Percentiles rank a stretch among this genome's conserved stretches.
Evolutionary conservation across 2,888 invertebrate genomes (phyloP).

Genomic region (Tricholauxania praeusta): DNA sequence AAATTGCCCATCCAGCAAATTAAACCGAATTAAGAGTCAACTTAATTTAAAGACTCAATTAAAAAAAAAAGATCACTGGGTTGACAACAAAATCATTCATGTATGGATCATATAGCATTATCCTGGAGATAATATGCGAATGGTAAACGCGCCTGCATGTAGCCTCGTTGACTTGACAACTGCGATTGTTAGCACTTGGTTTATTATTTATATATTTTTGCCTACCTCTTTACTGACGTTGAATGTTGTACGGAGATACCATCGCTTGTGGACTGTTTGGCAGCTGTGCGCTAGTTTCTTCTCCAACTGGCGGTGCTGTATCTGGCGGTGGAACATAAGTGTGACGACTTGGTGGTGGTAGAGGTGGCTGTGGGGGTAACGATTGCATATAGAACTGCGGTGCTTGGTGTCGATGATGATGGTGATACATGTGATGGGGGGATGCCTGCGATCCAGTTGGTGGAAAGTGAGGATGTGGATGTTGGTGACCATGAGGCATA

Average conservation of each 20-base stretch:
- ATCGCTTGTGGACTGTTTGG: conserved; percentile 49
- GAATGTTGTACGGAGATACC: conserved; percentile 52
- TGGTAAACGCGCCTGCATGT: too few species aligned
- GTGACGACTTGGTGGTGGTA: conserved; percentile 33
- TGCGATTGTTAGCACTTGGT: too few species aligned
- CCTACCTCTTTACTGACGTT: conserved; percentile 45
- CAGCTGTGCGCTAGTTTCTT: conserved; percentile 13
- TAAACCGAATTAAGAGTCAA: too few species aligned
- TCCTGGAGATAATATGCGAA: too few species aligned
- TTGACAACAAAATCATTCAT: too few species aligned
- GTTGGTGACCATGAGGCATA: conserved; percentile 7
- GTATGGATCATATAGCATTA: too few species aligned
- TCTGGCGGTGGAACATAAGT: conserved; percentile 25
- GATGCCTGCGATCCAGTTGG: conserved; percentile 27
- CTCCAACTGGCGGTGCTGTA: conserved; percentile 15
- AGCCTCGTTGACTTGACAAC: too few species aligned
- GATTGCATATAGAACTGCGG: conserved; percentile 39
- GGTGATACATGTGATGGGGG: conserved; percentile 35
- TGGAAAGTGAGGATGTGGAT: conserved; percentile 32
- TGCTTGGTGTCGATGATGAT: conserved; percentile 28
- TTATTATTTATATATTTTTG: not conserved
- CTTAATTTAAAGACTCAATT: too few species aligned
- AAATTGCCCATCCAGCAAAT: too few species aligned
- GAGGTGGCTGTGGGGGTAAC: conserved; percentile 41
- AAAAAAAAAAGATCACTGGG: too few species aligned